These are phyloP conservation scores for Zygaena filipendulae DNA, from an alignment of 2,888 invertebrate genomes.

Conservation along the genomic window DNA sequence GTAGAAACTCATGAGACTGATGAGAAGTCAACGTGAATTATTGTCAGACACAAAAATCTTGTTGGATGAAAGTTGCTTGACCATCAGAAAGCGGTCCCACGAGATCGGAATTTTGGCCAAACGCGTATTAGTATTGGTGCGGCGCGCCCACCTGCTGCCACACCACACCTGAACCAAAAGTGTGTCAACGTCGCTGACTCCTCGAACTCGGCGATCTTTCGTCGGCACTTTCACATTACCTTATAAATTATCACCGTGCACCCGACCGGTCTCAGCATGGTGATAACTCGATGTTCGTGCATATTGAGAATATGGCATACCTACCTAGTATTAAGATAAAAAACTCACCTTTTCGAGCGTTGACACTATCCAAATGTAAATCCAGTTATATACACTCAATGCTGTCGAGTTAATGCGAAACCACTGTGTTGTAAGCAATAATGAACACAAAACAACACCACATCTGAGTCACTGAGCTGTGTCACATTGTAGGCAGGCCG, in stretches of 20 bases:
- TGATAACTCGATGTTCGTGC: conserved; percentile 7
- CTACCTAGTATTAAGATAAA: conserved; percentile 18
- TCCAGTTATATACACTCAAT: conserved; percentile 64
- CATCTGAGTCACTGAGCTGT: conserved; percentile 54
- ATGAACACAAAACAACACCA: conserved; percentile 55
- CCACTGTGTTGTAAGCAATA: conserved; percentile 57
- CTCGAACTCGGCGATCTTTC: conserved; percentile 51
- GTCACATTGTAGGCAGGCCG: conserved; percentile 55
- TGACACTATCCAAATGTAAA: conserved; percentile 48
- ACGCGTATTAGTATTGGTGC: conserved; percentile 45
- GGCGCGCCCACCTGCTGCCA: conserved; percentile 58
- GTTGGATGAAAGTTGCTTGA: conserved; percentile 54
- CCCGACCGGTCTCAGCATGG: conserved; percentile 23
- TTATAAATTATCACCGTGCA: conserved; percentile 53
- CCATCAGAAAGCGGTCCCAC: conserved; percentile 49
- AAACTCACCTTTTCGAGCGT: conserved; percentile 51
- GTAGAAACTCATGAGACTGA: too few relatives aligned
- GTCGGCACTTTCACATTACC: conserved; percentile 65
- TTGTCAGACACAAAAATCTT: conserved; percentile 19
- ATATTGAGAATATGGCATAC: too few relatives aligned
- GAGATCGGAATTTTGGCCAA: conserved; percentile 60
- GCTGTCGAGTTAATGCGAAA: conserved; percentile 60
- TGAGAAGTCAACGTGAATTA: too few relatives aligned
- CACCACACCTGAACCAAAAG: conserved; percentile 63
- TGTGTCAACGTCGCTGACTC: conserved; percentile 59